A percentile compares a stretch with the other conserved stretches of the same genome.
These are phyloP conservation scores for Emydura subglobosa DNA, from an alignment of 2,113 vertebrate species.

Conservation along the genomic window DNA sequence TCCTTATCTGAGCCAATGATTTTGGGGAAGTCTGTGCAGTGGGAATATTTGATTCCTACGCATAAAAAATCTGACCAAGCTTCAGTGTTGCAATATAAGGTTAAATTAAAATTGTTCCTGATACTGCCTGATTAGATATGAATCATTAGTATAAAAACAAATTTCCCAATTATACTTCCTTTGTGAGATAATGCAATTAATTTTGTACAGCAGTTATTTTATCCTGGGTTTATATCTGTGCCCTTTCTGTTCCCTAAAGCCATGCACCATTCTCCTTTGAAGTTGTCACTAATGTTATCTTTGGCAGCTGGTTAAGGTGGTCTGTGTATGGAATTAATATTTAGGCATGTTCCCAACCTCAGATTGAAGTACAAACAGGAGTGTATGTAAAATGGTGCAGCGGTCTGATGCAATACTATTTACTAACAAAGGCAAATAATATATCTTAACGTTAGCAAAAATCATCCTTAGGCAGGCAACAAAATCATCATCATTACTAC, in stretches of 20 bases:
- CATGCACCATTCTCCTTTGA: neutral
- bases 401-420: neutral
- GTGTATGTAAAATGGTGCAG: neutral
- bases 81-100: neutral
- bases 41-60: neutral
- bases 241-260: neutral
- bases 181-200: conserved; percentile 31
- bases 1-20: neutral
- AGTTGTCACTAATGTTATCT: conserved; percentile 8
- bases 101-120: conserved; percentile 31
- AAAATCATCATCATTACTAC: no score
- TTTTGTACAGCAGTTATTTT: conserved; percentile 52
- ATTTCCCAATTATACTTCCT: conserved; percentile 66
- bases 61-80: neutral
- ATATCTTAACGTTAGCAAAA: neutral
- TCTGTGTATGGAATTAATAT: neutral
- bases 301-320: conserved; percentile 8
- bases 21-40: neutral
- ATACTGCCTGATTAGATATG: conserved; percentile 46
- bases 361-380: neutral
- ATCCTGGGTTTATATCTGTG: conserved; percentile 41
- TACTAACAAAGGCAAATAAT: neutral
- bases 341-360: conserved; percentile 11
- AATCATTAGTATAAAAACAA: conserved; percentile 50
- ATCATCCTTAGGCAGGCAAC: neutral